Evolutionary conservation across 2,797 vertebrate species (phyloP).

Genomic region (Pseudopleuronectes americanus): DNA sequence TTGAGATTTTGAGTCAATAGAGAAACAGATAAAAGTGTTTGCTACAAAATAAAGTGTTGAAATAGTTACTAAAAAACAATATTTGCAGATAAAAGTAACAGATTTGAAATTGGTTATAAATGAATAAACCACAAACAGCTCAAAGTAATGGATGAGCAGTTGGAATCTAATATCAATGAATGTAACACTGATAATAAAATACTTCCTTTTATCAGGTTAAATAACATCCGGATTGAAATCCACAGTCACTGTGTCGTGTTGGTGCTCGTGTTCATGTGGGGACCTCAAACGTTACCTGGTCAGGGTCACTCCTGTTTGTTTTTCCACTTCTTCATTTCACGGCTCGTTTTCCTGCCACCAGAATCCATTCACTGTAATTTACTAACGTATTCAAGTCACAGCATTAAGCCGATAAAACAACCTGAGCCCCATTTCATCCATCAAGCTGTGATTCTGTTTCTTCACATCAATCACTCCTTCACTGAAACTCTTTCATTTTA

Average conservation of each 20-base stretch:
- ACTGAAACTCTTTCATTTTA: not conserved
- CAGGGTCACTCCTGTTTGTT: not conserved
- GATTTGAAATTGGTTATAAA: too few relatives aligned
- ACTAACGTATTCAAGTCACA: constrained; percentile 11
- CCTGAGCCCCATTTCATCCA: constrained; percentile 13
- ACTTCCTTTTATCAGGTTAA: not conserved
- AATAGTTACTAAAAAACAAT: not conserved
- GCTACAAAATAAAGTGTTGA: not conserved
- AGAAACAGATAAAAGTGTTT: too few relatives aligned
- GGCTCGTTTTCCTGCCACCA: not conserved
- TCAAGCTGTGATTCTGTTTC: constrained; percentile 17
- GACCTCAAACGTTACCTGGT: not conserved
- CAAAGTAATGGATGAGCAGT: too few relatives aligned
- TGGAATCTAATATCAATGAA: not conserved
- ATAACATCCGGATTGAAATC: not conserved
- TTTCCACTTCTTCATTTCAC: too few relatives aligned
- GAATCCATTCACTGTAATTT: constrained; percentile 14
- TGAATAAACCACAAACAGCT: too few relatives aligned
- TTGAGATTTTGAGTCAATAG: too few relatives aligned
- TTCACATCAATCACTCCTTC: not conserved
- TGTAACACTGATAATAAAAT: not conserved
- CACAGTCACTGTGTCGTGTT: too few relatives aligned
- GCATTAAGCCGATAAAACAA: constrained; percentile 3
- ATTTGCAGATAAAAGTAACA: not conserved
- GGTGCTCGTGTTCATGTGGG: not conserved